Conservation (phyloP, 2,797 vertebrate genomes). For the Arnoldichthys spilopterus region DNA sequence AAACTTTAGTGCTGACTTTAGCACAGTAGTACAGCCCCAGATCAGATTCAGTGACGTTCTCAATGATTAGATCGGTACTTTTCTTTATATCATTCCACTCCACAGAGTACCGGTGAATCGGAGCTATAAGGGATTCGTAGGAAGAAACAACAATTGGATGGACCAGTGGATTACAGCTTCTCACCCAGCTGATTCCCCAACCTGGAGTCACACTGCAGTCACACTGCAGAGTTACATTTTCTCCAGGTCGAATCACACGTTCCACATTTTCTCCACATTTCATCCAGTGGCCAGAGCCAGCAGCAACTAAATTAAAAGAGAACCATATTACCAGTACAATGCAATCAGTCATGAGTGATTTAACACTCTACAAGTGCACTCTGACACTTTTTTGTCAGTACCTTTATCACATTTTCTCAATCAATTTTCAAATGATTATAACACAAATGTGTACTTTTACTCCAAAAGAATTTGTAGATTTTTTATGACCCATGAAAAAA, state of each 20-base stretch:
- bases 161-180: conserved; percentile 21
- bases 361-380: too few species aligned
- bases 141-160: conserved; percentile 20
- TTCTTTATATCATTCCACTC: background rate
- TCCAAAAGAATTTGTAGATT: too few species aligned
- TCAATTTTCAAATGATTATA: too few species aligned
- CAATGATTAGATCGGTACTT: conserved; percentile 14
- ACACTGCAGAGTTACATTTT: conserved; percentile 31
- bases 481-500: too few species aligned
- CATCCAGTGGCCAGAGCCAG: conserved; percentile 5
- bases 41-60: conserved; percentile 38
- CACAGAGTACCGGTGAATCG: conserved; percentile 14
- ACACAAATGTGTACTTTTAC: too few species aligned
- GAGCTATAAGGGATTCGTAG: background rate
- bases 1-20: background rate
- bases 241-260: conserved; percentile 25
- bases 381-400: too few species aligned
- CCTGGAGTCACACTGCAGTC: background rate
- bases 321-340: background rate
- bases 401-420: too few species aligned
- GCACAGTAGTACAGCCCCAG: conserved; percentile 43
- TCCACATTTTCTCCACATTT: conserved; percentile 9
- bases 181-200: conserved; percentile 15
- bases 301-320: background rate
- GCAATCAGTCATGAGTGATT: too few species aligned